Evolutionary conservation across 2,888 invertebrate genomes (phyloP), one percentile per base, ranked within the genome.

Genomic region (Actias luna): DNA sequence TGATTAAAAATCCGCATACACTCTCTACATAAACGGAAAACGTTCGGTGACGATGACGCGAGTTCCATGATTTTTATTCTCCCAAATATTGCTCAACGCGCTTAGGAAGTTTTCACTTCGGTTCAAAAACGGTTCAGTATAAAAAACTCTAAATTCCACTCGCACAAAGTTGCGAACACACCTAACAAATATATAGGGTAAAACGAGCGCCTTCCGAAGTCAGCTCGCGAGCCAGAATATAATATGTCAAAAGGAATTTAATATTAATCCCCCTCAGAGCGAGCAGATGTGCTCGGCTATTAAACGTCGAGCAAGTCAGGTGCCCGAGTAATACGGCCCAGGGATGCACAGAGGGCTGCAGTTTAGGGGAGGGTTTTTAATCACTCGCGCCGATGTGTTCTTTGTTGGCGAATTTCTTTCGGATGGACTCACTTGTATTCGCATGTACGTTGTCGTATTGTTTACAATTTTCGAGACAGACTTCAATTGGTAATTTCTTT

Each of bases 241-340:
- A 83, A 85, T 84, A 77, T 80, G 75, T 77, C 77, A 78, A 74
- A 71, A 76, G 79, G 83, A 82, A 82, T 83, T 78, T 78, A 80
- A 83, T 83, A 83, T 57, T 83, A 82, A 84, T 78, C 84, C 84
- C 78, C 79, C 72, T 68, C 67, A 68, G 67, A 65, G 59, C 67
- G 22, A 70, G 69, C 83, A 84, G 84, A 82, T 82, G 83, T 78
- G 80, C 74, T 65, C 73, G 69, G 50, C 14, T 60, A 64, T 59
- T 62, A 62, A n/a, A 60, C 59, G 18, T 16, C 36, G 22, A 55
- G 29, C 58, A 58, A 42, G 61, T 62, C 61, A 62, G 61, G 61
- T 62, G 61, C 31, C 39, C 39, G 22, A 22, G 46, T 50, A 50
- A 50, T 50, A 50, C 25, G 46, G 46, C 10, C 46, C 12, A 22